Evolutionary conservation across 2,888 invertebrate species (phyloP).

Genomic region (Clistopyga incitator): DNA sequence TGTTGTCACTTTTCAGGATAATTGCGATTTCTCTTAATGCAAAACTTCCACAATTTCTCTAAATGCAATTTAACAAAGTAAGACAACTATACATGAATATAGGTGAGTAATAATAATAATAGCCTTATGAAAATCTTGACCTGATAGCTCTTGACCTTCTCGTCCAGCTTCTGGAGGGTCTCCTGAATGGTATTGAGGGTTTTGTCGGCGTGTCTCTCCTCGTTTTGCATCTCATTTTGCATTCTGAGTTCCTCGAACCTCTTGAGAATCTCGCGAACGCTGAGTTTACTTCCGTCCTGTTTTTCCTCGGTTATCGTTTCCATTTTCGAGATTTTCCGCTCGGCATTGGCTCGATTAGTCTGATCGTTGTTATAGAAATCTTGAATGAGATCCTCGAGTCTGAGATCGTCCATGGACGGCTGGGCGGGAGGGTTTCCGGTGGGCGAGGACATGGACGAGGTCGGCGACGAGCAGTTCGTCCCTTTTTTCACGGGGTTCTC

Average conservation of each 20-base stretch:
- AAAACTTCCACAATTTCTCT: too few relatives aligned
- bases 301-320: constrained; percentile 93
- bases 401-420: constrained; percentile 73
- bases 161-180: constrained; percentile 84
- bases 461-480: constrained; percentile 50
- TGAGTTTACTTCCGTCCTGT: constrained; percentile 90
- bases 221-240: constrained; percentile 72
- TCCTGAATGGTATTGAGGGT: constrained; percentile 83
- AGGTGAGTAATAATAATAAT: constrained; percentile 1
- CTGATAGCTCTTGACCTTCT: constrained; percentile 84
- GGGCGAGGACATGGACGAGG: constrained; percentile 62
- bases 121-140: constrained; percentile 71
- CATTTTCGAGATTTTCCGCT: constrained; percentile 85
- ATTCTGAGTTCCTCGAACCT: constrained; percentile 90
- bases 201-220: constrained; percentile 79
- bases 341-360: constrained; percentile 71
- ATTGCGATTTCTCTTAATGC: too few relatives aligned
- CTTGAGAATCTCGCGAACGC: constrained; percentile 93
- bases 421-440: constrained; percentile 56
- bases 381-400: constrained; percentile 78
- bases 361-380: constrained; percentile 80
- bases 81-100: not conserved
- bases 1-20: too few relatives aligned
- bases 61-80: not conserved
- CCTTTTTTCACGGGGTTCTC: constrained; percentile 66